phyloP scores from a whole-genome alignment of 2,113 vertebrate species.

The Carollia perspicillata region DNA sequence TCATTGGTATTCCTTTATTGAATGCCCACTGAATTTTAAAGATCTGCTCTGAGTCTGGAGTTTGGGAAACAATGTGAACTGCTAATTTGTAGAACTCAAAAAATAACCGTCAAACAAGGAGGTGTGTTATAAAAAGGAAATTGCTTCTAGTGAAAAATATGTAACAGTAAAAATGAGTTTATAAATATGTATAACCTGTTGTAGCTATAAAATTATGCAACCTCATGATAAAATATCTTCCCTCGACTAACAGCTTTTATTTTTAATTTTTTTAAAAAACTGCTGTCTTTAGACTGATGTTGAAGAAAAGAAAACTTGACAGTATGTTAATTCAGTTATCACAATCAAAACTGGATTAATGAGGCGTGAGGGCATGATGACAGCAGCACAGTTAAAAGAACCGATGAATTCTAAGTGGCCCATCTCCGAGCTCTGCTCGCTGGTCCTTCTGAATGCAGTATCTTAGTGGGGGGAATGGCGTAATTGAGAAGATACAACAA shows the following conservation, averaged over 20 bases:
- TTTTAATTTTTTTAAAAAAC: not conserved
- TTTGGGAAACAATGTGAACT: not conserved
- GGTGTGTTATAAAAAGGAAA: not conserved
- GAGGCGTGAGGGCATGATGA: not conserved
- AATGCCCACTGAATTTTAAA: constrained; percentile 5
- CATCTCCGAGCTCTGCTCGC: not conserved
- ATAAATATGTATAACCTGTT: not conserved
- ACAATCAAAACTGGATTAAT: constrained; percentile 13
- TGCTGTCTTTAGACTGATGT: not conserved
- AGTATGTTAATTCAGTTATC: not conserved
- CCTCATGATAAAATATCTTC: not conserved
- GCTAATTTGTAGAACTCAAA: not conserved
- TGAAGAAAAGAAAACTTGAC: not conserved
- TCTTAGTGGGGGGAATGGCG: not conserved
- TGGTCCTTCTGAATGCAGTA: not conserved
- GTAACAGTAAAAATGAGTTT: not conserved
- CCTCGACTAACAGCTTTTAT: not conserved
- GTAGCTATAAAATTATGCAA: not conserved
- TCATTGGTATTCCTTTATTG: not conserved
- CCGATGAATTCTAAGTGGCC: not conserved
- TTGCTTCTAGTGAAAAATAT: not conserved
- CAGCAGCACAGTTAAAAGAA: not conserved
- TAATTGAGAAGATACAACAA: not conserved
- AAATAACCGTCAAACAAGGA: not conserved
- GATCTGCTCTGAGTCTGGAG: not conserved